phyloP scores from a whole-genome alignment of 2,113 vertebrate species.

The Phainopepla nitens region DNA sequence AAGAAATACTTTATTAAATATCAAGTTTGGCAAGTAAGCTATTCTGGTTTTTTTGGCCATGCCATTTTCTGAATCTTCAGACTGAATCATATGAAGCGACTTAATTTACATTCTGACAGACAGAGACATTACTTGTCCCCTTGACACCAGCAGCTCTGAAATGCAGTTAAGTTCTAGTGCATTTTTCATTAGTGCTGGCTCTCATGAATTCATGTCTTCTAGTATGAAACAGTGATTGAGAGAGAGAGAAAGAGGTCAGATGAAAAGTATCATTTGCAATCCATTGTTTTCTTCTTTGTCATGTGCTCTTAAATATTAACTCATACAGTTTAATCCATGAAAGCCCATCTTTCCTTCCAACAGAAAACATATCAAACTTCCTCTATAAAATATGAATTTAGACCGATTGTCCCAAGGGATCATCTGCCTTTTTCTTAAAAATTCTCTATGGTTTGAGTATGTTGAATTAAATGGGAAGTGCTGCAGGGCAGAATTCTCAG shows the following conservation, averaged over 20 bases:
- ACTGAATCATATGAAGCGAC: not conserved
- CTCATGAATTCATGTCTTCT: not conserved
- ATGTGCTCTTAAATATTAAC: not conserved
- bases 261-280: not conserved
- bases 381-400: not conserved
- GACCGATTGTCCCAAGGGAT: not conserved
- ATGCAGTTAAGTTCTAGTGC: slow-evolving; percentile 17
- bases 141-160: slow-evolving; percentile 36
- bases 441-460: not conserved
- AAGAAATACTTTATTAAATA: not conserved
- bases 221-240: not conserved
- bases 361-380: not conserved
- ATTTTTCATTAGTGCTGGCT: slow-evolving; percentile 44
- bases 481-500: not conserved
- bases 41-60: not conserved
- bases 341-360: not conserved
- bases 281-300: not conserved
- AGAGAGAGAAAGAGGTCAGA: not conserved
- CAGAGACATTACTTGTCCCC: not conserved
- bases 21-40: not conserved
- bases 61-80: not conserved
- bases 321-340: not conserved
- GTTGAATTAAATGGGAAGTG: not conserved
- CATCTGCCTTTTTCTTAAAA: not conserved
- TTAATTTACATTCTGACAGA: slow-evolving; percentile 21